Evolutionary conservation across 2,888 invertebrate genomes (phyloP).

Genomic region (Sarcophaga caerulescens): DNA sequence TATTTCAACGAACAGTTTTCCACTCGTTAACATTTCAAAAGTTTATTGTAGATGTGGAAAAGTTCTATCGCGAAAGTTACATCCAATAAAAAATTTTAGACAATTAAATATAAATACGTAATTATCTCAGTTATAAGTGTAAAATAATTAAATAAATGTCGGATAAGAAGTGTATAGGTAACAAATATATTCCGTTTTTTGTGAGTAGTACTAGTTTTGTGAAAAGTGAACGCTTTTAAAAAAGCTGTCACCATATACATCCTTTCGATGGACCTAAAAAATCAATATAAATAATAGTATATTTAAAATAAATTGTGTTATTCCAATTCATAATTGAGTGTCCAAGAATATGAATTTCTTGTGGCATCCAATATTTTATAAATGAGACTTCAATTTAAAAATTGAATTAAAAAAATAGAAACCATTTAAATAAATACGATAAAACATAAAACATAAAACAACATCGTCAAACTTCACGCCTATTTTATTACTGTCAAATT

Average conservation of each 20-base stretch:
- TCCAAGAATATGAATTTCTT: neutral
- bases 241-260: neutral
- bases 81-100: slow-evolving; percentile 27
- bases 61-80: slow-evolving; percentile 8
- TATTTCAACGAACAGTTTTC: slow-evolving; percentile 58
- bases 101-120: slow-evolving; percentile 16
- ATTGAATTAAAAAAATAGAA: slow-evolving; percentile 5
- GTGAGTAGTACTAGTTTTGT: neutral
- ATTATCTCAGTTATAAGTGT: slow-evolving; percentile 5
- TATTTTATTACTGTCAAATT: slow-evolving; percentile 35
- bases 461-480: slow-evolving; percentile 61
- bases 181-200: neutral
- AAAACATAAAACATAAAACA: slow-evolving; percentile 72
- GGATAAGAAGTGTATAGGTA: neutral
- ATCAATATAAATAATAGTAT: neutral
- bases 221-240: slow-evolving; percentile 8
- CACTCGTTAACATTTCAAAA: slow-evolving; percentile 63
- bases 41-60: slow-evolving; percentile 39
- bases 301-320: neutral
- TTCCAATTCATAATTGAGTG: neutral
- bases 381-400: slow-evolving; percentile 1
- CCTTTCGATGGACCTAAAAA: neutral
- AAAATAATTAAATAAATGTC: slow-evolving; percentile 1
- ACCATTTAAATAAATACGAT: slow-evolving; percentile 28
- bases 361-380: neutral